Base-by-base conservation (phyloP, 2,797 vertebrate genomes). In the Girardinus metallicus region DNA sequence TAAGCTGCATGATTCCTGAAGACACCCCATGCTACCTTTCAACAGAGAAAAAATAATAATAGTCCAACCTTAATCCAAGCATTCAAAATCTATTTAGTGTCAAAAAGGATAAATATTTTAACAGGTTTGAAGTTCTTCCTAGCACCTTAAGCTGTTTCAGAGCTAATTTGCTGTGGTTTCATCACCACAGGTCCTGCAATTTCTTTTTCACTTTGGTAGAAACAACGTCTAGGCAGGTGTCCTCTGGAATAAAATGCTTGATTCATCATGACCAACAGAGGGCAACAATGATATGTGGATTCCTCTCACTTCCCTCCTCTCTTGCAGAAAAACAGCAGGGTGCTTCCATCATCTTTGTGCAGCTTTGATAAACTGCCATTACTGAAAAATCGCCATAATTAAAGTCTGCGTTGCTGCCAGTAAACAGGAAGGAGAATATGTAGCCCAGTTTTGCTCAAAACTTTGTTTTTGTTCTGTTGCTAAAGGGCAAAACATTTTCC, bases 281-380 rank as follows among this genome's bases (percentile, higher is more conserved):
- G 89, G 91, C 85, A 90, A 83, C 84, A 87, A 51, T 70, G 66
- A 47, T 73, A 83, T 85, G 47, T 64, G 68, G 49, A 21, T 0
- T 44, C 9, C 1, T 23, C 18, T 18, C 1, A 23, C 26, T 12
- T 66, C 5, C 36, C 1, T 6, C 73, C 10, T 74, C 43, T 70
- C 26, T 57, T 60, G n/a, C 55, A 57, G 39, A 10, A 9, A 53
- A 60, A 73, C 73, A 73, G 62, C 23, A 21, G 1, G 1, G 7
- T 44, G n/a, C 51, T 53, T 66, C 21, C 46, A 2, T 34, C 64
- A 26, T 60, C 51, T 55, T 64, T 47, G 26, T 11, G 13, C 12
- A 60, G 12, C n/a, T 72, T 36, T 72, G 36, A 43, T 53, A 12
- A 64, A 34, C 26, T 29, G 12, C 36, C 16, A 72, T 15, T 18